Evolutionary conservation across 2,888 invertebrate species (phyloP), one percentile per base, ranked within the genome.

Genomic region (Calameuta pallipes): DNA sequence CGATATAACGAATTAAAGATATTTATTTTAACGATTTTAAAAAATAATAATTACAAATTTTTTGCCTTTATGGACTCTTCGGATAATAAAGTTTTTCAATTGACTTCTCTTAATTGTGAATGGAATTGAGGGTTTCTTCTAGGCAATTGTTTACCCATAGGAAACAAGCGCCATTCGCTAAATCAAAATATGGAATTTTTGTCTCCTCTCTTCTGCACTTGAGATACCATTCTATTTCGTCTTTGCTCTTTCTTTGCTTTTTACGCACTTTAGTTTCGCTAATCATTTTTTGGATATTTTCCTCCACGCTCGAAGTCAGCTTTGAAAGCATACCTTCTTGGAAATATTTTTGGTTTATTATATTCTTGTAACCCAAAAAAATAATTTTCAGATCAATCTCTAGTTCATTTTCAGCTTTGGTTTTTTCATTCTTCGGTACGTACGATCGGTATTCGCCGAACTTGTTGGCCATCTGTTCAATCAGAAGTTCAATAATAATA

Each of bases 111-210:
- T 31, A 6, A 4, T 15, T 71, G 3, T 11, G 1, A 12, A 30
- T 34, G 71, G 12, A 12, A 71, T 31, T 4, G 69, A 83, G 13
- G 1, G 81, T 82, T 70, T 78, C 77, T 68, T 83, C 76, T 33
- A 82, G 77, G 76, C 82, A 83, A 69, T 81, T 77, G 41, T 78
- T 76, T 31, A 87, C 75, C 84, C 82, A 85, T 23, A 83, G 83
- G 80, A 85, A 86, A 81, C 87, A 85, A 76, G 80, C 77, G 33
- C 87, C 85, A 13, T 76, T 74, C 71, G 85, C 82, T 70, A 81
- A 85, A 78, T 80, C 69, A 71, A 88, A 88, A 78, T 88, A 88
- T 30, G 88, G 86, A 12, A 84, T 70, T 68, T 86, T 82, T 74
- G 83, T 83, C 33, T 80, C 78, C 74, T 87, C 83, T 75, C 80